These are phyloP conservation scores for Manduca sexta DNA, from an alignment of 1,140 invertebrate species.

Conservation along the genomic window DNA sequence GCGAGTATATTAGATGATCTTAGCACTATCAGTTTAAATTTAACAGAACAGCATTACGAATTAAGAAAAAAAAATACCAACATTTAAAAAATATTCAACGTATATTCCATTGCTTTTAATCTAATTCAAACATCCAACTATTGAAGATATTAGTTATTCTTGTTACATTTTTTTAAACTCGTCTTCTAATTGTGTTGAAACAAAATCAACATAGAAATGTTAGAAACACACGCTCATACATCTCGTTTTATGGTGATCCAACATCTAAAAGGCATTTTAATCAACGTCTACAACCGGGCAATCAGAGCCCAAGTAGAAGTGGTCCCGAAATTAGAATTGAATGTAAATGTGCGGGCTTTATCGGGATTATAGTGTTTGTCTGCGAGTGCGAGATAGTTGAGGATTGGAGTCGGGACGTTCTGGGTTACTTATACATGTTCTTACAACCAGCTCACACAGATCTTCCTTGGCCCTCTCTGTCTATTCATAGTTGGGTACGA, in stretches of 20 bases:
- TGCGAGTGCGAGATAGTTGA: conserved; percentile 66
- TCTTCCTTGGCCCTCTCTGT: conserved; percentile 5
- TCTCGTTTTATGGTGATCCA: conserved; percentile 1
- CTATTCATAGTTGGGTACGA: neutral
- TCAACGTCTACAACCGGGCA: conserved; percentile 58
- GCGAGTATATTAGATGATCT: too few relatives aligned
- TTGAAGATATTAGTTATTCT: too few relatives aligned
- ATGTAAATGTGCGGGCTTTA: conserved; percentile 76
- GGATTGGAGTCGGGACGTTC: conserved; percentile 36
- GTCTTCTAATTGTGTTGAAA: too few relatives aligned
- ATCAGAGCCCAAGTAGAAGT: conserved; percentile 54
- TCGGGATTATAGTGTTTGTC: conserved; percentile 74
- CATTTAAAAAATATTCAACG: too few relatives aligned
- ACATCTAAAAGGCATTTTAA: conserved; percentile 44
- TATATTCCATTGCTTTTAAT: too few relatives aligned
- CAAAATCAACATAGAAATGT: neutral
- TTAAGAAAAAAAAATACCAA: too few relatives aligned
- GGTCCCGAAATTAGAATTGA: conserved; percentile 69
- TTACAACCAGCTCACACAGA: conserved; percentile 29
- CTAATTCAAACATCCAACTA: too few relatives aligned
- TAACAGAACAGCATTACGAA: too few relatives aligned
- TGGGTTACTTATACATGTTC: conserved; percentile 34
- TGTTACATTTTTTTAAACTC: too few relatives aligned
- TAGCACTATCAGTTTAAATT: too few relatives aligned
- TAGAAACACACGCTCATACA: neutral